Evolutionary conservation across 2,797 vertebrate genomes (phyloP).

Genomic region (Bufotes viridis): DNA sequence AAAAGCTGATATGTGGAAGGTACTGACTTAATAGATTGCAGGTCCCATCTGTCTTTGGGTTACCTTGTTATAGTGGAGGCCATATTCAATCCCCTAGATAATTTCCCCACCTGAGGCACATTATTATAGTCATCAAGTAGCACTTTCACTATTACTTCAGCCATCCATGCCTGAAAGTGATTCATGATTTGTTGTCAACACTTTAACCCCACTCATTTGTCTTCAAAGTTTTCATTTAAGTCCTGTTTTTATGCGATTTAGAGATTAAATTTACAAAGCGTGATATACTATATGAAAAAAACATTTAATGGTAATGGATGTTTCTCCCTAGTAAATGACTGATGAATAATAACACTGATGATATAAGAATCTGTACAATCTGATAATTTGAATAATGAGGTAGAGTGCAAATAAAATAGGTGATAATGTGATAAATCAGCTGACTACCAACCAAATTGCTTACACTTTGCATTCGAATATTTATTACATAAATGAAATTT

Average conservation of each 20-base stretch:
- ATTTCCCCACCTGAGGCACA: conserved; percentile 56
- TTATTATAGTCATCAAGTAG: conserved; percentile 55
- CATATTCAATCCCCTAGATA: conserved; percentile 51
- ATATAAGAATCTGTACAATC: not conserved
- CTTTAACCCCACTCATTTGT: conserved; percentile 53
- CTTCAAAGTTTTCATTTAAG: conserved; percentile 37
- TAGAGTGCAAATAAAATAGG: not conserved
- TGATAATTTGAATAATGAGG: not conserved
- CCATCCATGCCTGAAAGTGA: conserved; percentile 54
- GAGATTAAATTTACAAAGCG: not conserved
- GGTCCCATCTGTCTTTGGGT: conserved; percentile 57
- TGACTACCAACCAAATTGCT: not conserved
- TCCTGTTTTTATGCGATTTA: conserved; percentile 25
- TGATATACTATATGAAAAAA: not conserved
- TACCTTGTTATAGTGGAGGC: conserved; percentile 51
- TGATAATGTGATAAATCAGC: not conserved
- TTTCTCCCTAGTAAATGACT: not conserved
- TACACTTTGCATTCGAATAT: not conserved
- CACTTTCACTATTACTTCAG: conserved; percentile 49
- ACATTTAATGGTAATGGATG: not conserved
- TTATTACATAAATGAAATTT: not conserved
- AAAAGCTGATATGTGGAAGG: conserved; percentile 27
- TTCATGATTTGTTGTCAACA: conserved; percentile 52
- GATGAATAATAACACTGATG: not conserved
- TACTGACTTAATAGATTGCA: conserved; percentile 36